Evolutionary conservation across 2,888 invertebrate genomes (phyloP).

Genomic region (Deilephila elpenor): DNA sequence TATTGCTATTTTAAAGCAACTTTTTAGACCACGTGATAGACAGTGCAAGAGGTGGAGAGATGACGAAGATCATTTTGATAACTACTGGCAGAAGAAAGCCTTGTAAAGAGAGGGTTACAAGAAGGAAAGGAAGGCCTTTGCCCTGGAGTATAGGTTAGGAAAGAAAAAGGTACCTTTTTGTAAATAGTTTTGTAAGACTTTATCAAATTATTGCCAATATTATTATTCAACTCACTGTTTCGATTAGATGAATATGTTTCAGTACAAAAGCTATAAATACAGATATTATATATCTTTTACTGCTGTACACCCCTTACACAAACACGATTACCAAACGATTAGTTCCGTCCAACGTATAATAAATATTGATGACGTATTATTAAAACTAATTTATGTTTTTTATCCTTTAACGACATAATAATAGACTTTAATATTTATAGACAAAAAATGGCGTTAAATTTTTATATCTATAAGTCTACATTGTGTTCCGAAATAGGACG

Average conservation of each 20-base stretch:
- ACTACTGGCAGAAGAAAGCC: too few species aligned
- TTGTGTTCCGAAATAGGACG: conserved; percentile 6
- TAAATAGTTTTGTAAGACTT: too few species aligned
- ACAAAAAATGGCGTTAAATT: conserved; percentile 8
- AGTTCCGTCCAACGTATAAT: conserved; percentile 29
- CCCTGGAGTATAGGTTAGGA: too few species aligned
- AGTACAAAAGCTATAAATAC: conserved; percentile 1
- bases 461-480: conserved; percentile 2
- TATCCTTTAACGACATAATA: conserved; percentile 25
- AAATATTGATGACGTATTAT: conserved; percentile 31
- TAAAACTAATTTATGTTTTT: conserved; percentile 23
- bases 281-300: conserved; percentile 28
- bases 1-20: too few species aligned
- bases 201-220: too few species aligned
- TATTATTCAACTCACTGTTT: too few species aligned
- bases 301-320: conserved; percentile 30
- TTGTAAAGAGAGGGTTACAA: too few species aligned
- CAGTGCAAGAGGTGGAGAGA: too few species aligned
- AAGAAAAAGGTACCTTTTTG: too few species aligned
- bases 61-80: too few species aligned
- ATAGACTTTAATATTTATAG: neutral
- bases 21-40: too few species aligned
- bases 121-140: too few species aligned
- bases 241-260: neutral
- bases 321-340: conserved; percentile 30